These are phyloP conservation scores for Agrenia bidenticulata DNA, from an alignment of 2,888 invertebrate species.

Conservation along the genomic window DNA sequence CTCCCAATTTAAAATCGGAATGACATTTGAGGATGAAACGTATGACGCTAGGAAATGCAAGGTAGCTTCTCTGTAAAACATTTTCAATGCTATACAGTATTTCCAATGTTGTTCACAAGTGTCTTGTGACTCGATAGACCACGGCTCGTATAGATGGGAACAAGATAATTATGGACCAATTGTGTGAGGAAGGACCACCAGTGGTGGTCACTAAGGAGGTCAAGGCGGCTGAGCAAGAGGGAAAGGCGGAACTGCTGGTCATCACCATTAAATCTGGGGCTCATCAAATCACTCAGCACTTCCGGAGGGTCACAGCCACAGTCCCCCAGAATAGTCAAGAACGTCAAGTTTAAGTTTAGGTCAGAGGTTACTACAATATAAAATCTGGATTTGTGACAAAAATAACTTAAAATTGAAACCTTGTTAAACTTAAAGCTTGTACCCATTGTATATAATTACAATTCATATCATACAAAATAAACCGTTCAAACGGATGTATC, in stretches of 20 bases:
- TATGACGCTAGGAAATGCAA: slow-evolving; percentile 43
- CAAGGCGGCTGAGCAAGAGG: background rate
- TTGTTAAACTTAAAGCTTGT: too few relatives aligned
- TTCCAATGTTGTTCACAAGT: too few relatives aligned
- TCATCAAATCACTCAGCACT: background rate
- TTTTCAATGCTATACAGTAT: too few relatives aligned
- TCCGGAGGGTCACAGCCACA: slow-evolving; percentile 42
- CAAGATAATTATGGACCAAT: slow-evolving; percentile 31
- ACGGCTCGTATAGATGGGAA: slow-evolving; percentile 22
- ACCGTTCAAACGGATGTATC: too few relatives aligned
- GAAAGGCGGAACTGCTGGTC: slow-evolving; percentile 61
- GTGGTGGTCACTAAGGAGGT: slow-evolving; percentile 28
- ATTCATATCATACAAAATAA: too few relatives aligned
- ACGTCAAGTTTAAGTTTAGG: too few relatives aligned
- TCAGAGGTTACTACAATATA: too few relatives aligned
- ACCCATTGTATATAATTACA: too few relatives aligned
- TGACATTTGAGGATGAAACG: slow-evolving; percentile 41
- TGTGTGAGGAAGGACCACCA: slow-evolving; percentile 40
- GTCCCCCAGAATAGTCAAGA: too few relatives aligned
- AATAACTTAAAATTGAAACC: too few relatives aligned
- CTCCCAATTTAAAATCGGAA: slow-evolving; percentile 26
- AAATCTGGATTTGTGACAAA: too few relatives aligned
- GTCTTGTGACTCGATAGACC: slow-evolving; percentile 38
- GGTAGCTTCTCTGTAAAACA: slow-evolving; percentile 25
- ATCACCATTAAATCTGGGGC: slow-evolving; percentile 53